phyloP scores from a whole-genome alignment of 2,888 invertebrate genomes.

The Apotomis capreana region DNA sequence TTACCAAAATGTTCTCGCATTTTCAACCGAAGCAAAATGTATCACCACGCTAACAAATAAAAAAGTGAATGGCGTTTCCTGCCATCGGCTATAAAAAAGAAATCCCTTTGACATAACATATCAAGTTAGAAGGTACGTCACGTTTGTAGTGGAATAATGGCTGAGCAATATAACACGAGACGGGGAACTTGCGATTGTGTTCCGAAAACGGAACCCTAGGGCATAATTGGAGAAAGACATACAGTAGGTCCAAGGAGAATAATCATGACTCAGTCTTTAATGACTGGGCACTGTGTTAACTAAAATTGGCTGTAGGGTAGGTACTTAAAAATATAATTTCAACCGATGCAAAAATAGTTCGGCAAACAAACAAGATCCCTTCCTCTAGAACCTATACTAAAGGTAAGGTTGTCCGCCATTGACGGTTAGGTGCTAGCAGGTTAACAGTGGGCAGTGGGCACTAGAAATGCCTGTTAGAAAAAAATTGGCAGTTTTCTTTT shows the following conservation, averaged over 20 bases:
- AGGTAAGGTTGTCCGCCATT: too few species aligned
- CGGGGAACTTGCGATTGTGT: conserved; percentile 31
- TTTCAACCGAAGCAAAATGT: background rate
- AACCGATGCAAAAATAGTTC: too few species aligned
- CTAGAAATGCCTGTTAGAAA: too few species aligned
- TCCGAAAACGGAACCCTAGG: background rate
- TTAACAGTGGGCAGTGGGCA: too few species aligned
- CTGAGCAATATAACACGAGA: conserved; percentile 34
- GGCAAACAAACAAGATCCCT: too few species aligned
- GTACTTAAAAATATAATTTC: too few species aligned
- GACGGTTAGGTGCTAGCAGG: too few species aligned
- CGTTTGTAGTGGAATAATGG: conserved; percentile 34
- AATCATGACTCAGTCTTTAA: too few species aligned
- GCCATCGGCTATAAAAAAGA: conserved; percentile 24
- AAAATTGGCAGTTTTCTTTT: too few species aligned
- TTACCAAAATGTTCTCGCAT: background rate
- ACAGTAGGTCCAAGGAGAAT: conserved; percentile 7
- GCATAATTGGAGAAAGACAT: background rate
- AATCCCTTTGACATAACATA: conserved; percentile 30
- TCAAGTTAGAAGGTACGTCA: conserved; percentile 25
- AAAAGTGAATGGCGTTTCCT: conserved; percentile 4
- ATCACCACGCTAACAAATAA: conserved; percentile 1
- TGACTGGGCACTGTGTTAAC: too few species aligned
- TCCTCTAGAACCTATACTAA: too few species aligned
- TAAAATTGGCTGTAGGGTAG: too few species aligned